Conservation (phyloP, 2,113 vertebrate genomes). For the Chaetodon auriga region DNA sequence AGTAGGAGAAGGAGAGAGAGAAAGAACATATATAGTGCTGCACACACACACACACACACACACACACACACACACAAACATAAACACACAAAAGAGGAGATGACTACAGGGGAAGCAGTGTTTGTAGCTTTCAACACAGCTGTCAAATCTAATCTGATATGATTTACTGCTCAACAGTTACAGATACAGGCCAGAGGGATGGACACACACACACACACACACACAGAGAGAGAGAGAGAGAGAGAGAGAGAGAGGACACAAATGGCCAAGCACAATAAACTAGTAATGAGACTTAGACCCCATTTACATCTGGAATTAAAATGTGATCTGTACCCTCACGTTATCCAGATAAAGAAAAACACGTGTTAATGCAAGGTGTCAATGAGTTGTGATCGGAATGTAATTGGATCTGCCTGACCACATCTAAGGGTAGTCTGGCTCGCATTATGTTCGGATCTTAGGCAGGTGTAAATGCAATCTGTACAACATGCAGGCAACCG, state of each 20-base stretch:
- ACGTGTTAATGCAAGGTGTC: too few species aligned
- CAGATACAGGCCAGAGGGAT: conserved; percentile 35
- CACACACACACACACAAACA: conserved; percentile 10
- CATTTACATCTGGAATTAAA: too few species aligned
- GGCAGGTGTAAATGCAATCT: too few species aligned
- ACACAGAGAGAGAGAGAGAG: background rate
- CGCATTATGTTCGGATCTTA: too few species aligned
- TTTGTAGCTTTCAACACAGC: conserved; percentile 62
- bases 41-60: conserved; percentile 21
- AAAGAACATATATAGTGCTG: background rate
- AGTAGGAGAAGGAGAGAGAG: background rate
- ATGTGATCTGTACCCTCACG: too few species aligned
- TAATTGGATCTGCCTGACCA: too few species aligned
- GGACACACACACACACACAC: conserved; percentile 26
- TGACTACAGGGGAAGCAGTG: conserved; percentile 47
- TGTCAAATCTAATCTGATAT: conserved; percentile 69
- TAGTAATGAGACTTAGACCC: too few species aligned
- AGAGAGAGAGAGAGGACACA: background rate
- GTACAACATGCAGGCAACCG: too few species aligned
- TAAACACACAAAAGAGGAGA: conserved; percentile 5
- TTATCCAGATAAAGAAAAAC: too few species aligned
- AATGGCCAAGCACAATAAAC: too few species aligned
- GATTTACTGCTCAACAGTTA: conserved; percentile 57
- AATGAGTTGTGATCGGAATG: too few species aligned
- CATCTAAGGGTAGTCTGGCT: too few species aligned